phyloP scores from a whole-genome alignment of 2,888 invertebrate species.

The Macrophya annulata region DNA sequence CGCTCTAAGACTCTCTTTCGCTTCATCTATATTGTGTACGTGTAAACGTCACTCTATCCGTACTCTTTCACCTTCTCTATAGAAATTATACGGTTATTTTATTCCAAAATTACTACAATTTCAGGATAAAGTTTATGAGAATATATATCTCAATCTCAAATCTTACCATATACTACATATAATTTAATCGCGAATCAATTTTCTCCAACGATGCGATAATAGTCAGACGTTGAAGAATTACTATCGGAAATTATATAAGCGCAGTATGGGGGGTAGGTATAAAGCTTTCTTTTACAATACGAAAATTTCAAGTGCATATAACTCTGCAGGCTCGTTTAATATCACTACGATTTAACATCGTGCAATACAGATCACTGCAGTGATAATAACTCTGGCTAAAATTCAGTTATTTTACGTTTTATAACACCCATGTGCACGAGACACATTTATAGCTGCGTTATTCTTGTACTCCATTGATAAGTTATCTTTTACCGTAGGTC shows the following conservation, averaged over 20 bases:
- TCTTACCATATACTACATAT: constrained; percentile 8
- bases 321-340: not conserved
- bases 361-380: not conserved
- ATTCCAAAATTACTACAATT: constrained; percentile 29
- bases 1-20: constrained; percentile 19
- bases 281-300: not conserved
- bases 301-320: not conserved
- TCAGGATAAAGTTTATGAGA: not conserved
- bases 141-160: constrained; percentile 35
- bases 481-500: constrained; percentile 6
- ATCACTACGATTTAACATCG: not conserved
- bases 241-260: too few species aligned
- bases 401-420: not conserved
- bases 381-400: not conserved
- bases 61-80: constrained; percentile 37
- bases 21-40: constrained; percentile 3
- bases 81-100: not conserved
- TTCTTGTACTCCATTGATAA: not conserved
- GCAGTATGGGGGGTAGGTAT: too few species aligned
- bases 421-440: not conserved
- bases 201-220: not conserved
- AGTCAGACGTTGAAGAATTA: not conserved
- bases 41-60: not conserved
- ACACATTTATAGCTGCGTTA: not conserved
- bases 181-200: constrained; percentile 24